A percentile compares a stretch with the other conserved stretches of the same genome.
Conservation (phyloP, 2,888 invertebrate species). For the Nesidiocoris tenuis region DNA sequence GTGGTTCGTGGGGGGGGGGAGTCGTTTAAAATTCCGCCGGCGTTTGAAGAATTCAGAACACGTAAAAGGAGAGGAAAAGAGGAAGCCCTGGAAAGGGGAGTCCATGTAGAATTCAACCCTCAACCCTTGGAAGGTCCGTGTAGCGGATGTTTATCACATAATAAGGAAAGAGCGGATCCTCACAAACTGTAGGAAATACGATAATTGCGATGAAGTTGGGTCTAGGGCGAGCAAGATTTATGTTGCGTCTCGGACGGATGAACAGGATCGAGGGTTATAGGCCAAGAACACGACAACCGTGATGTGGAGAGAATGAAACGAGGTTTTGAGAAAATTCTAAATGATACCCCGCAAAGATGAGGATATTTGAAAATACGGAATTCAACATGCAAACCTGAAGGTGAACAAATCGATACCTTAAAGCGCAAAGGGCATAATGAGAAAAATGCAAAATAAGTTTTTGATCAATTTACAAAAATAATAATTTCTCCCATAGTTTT, state of each 20-base stretch:
- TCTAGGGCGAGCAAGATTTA: constrained; percentile 14
- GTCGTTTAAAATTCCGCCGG: constrained; percentile 40
- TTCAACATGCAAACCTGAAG: too few relatives aligned
- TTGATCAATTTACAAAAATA: too few relatives aligned
- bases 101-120: background rate
- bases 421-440: too few relatives aligned
- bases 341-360: too few relatives aligned
- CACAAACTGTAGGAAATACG: constrained; percentile 38
- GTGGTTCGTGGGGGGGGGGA: constrained; percentile 25
- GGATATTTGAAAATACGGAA: too few relatives aligned
- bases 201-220: constrained; percentile 33
- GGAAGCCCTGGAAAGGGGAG: background rate
- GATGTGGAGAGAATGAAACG: too few relatives aligned
- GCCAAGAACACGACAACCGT: constrained; percentile 11
- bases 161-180: constrained; percentile 38
- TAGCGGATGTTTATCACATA: constrained; percentile 38
- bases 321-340: too few relatives aligned
- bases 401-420: too few relatives aligned
- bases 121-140: constrained; percentile 16
- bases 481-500: too few relatives aligned
- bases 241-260: constrained; percentile 1
- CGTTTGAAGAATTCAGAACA: constrained; percentile 42
- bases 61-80: constrained; percentile 9
- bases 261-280: constrained; percentile 16
- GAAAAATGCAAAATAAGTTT: too few relatives aligned